These are phyloP conservation scores for Mythimna impura DNA, from an alignment of 2,888 invertebrate species.

Conservation along the genomic window DNA sequence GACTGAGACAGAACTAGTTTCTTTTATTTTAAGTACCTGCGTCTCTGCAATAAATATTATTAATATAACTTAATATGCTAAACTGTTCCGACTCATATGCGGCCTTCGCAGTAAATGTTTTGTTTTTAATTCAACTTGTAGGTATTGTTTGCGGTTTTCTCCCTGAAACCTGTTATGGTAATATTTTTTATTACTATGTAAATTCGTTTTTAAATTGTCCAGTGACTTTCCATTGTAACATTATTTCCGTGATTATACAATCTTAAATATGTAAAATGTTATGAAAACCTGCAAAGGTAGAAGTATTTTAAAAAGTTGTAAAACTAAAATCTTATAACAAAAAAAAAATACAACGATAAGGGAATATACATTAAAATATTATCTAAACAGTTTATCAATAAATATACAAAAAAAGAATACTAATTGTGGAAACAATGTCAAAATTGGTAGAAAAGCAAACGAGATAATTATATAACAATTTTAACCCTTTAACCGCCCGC, in stretches of 20 bases:
- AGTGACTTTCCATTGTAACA: not conserved
- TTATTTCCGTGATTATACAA: not conserved
- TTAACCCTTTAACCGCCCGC: too few relatives aligned
- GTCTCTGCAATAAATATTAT: conserved; percentile 28
- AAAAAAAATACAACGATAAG: too few relatives aligned
- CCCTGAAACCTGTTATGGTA: not conserved
- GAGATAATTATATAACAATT: too few relatives aligned
- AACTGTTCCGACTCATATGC: conserved; percentile 16
- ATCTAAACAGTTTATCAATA: too few relatives aligned
- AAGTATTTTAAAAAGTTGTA: not conserved
- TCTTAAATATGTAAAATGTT: not conserved
- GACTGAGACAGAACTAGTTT: conserved; percentile 42
- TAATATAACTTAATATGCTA: conserved; percentile 28
- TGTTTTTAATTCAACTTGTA: conserved; percentile 40
- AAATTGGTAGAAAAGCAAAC: too few relatives aligned
- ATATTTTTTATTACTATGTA: not conserved
- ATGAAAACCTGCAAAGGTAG: not conserved
- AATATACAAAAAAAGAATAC: too few relatives aligned
- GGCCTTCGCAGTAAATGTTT: conserved; percentile 38
- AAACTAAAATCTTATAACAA: not conserved
- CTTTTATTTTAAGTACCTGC: not conserved
- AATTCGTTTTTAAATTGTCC: not conserved
- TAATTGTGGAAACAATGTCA: too few relatives aligned
- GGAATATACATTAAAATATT: too few relatives aligned
- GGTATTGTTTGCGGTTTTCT: conserved; percentile 34